phyloP scores from a whole-genome alignment of 2,797 vertebrate genomes.

The Falco columbarius region DNA sequence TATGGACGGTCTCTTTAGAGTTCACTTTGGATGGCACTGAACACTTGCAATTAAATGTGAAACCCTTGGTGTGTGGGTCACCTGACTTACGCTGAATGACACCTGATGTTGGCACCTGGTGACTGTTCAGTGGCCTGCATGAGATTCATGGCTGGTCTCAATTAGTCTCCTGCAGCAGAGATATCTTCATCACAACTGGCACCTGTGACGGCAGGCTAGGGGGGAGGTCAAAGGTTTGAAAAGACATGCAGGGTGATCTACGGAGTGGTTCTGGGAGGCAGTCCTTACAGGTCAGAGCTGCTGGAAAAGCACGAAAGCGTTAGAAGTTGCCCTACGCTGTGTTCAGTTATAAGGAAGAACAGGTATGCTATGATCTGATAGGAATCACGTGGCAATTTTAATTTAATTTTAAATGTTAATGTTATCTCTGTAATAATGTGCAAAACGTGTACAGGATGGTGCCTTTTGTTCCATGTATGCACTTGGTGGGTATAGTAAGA shows the following conservation, averaged over 20 bases:
- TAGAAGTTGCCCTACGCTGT: accelerated
- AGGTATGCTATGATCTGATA: neutral
- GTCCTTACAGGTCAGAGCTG: neutral
- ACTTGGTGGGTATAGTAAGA: neutral
- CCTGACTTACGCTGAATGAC: neutral
- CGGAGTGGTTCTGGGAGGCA: neutral
- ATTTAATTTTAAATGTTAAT: neutral
- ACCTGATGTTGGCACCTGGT: neutral
- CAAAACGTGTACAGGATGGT: neutral
- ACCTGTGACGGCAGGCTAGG: neutral
- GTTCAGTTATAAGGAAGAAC: no score
- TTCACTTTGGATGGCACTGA: neutral
- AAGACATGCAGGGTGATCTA: accelerated
- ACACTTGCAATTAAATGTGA: neutral
- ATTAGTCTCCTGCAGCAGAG: neutral
- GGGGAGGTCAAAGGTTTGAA: neutral
- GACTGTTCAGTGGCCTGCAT: neutral
- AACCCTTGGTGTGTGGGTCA: neutral
- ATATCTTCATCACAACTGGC: neutral
- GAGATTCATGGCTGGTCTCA: neutral
- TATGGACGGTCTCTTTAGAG: neutral
- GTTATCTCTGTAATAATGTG: neutral
- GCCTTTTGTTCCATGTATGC: accelerated
- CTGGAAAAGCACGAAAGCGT: neutral
- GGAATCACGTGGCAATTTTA: neutral